phyloP scores from a whole-genome alignment of 2,888 invertebrate genomes.

The Pollenia amentaria region DNA sequence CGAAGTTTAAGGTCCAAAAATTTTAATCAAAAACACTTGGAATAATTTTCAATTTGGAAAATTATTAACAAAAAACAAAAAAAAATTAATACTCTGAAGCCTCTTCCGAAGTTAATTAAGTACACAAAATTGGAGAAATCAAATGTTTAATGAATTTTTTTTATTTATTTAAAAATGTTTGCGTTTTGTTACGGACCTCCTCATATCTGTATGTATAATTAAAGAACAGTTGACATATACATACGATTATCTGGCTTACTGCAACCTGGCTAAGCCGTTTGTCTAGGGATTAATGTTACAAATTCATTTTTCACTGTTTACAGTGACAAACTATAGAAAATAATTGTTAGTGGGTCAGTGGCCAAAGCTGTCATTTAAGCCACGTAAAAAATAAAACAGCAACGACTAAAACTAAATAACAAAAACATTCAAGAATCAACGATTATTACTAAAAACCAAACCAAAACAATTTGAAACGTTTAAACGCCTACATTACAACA shows the following conservation, averaged over 20 bases:
- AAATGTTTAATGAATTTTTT: too few relatives aligned
- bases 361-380: conserved; percentile 49
- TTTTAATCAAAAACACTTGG: too few relatives aligned
- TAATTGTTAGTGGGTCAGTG: conserved; percentile 71
- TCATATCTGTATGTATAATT: too few relatives aligned
- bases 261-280: not conserved
- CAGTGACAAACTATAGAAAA: conserved; percentile 54
- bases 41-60: too few relatives aligned
- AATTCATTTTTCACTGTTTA: not conserved
- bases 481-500: conserved; percentile 51
- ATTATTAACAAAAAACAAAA: too few relatives aligned
- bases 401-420: not conserved
- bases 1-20: too few relatives aligned
- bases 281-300: not conserved
- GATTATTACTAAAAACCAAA: not conserved
- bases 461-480: conserved; percentile 36
- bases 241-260: not conserved
- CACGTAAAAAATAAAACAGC: conserved; percentile 27
- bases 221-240: too few relatives aligned
- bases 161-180: too few relatives aligned
- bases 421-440: conserved; percentile 19
- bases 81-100: too few relatives aligned
- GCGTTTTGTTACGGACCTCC: too few relatives aligned
- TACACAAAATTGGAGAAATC: too few relatives aligned
- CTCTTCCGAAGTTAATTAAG: too few relatives aligned